These are phyloP conservation scores for Ellobium chinense DNA, from an alignment of 2,888 invertebrate genomes.

Conservation along the genomic window DNA sequence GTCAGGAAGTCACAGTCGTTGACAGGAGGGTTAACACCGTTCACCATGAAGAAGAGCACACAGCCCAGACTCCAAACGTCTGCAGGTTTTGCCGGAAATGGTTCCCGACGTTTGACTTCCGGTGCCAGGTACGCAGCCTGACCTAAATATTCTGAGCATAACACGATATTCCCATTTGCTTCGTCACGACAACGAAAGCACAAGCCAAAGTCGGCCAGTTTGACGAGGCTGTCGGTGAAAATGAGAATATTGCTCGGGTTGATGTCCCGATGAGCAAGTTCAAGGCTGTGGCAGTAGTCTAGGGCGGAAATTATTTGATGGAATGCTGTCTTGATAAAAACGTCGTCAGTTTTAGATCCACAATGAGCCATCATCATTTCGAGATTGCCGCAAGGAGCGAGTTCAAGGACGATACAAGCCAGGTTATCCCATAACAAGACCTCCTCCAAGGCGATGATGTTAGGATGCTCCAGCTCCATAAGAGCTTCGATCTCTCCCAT, in stretches of 20 bases:
- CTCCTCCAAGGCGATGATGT: constrained; percentile 49
- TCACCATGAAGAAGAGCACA: constrained; percentile 50
- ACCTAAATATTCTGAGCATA: constrained; percentile 52
- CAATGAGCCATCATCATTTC: constrained; percentile 42
- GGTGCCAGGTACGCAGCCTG: constrained; percentile 54
- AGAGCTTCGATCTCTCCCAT: constrained; percentile 50
- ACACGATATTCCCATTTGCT: not conserved
- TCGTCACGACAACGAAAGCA: constrained; percentile 47
- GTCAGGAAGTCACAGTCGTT: constrained; percentile 1
- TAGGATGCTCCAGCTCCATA: constrained; percentile 43
- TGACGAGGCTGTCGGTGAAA: constrained; percentile 42
- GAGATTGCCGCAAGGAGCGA: constrained; percentile 52
- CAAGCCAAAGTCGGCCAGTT: constrained; percentile 56
- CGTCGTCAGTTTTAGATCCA: constrained; percentile 11
- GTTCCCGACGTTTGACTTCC: constrained; percentile 47
- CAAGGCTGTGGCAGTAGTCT: constrained; percentile 48
- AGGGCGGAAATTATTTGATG: constrained; percentile 50
- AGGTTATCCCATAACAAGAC: constrained; percentile 39
- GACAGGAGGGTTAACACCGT: constrained; percentile 32
- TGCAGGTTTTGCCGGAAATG: constrained; percentile 46
- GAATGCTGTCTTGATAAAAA: constrained; percentile 34
- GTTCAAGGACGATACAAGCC: constrained; percentile 55
- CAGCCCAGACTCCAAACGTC: constrained; percentile 58
- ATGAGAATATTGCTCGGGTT: constrained; percentile 57
- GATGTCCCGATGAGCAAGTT: constrained; percentile 54